Conservation (phyloP, 2,113 vertebrate species). For the Campylomormyrus numenius region DNA sequence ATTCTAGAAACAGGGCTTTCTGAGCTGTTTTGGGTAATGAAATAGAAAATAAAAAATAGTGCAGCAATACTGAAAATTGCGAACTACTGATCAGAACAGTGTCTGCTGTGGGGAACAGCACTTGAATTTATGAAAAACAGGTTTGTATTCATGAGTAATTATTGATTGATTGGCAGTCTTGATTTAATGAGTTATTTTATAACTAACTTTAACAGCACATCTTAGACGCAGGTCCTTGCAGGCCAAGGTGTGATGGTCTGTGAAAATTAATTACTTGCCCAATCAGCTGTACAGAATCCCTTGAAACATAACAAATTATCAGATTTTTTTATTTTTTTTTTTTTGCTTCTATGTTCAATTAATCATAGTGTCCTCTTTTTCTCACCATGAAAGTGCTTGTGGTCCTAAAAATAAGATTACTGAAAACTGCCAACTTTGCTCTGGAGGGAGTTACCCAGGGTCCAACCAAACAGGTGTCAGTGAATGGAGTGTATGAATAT, state of each 20-base stretch:
- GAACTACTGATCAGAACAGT: background rate
- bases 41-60: conserved; percentile 29
- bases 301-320: background rate
- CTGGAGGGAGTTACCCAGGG: background rate
- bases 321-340: background rate
- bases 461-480: conserved; percentile 12
- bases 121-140: background rate
- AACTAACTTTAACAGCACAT: background rate
- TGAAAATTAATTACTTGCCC: background rate
- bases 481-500: background rate
- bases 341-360: conserved; percentile 12
- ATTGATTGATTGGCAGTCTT: background rate
- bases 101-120: background rate
- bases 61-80: background rate
- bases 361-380: conserved; percentile 17
- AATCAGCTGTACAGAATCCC: background rate
- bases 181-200: background rate
- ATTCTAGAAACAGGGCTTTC: background rate
- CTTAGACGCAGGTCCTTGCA: background rate
- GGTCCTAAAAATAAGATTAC: conserved; percentile 1
- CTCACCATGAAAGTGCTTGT: background rate
- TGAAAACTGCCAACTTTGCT: background rate
- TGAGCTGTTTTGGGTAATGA: conserved; percentile 27
- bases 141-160: background rate
- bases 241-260: background rate